phyloP scores from a whole-genome alignment of 2,888 invertebrate genomes.

The Meiosimyza platycephala region DNA sequence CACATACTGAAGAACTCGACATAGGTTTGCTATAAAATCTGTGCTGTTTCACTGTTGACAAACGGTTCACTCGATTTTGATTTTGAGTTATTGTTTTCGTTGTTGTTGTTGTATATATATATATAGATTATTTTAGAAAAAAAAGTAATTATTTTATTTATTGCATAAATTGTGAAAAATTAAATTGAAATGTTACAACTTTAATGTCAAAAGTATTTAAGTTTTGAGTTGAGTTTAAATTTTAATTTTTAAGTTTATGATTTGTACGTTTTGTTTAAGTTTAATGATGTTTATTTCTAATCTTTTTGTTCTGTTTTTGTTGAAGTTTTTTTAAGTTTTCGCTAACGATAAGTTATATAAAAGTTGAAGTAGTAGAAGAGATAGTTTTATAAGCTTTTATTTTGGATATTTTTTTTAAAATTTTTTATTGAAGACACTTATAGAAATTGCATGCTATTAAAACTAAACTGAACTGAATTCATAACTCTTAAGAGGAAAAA shows the following conservation, averaged over 20 bases:
- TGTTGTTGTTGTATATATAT: too few species aligned
- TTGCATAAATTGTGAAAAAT: background rate
- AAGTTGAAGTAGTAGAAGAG: constrained; percentile 34
- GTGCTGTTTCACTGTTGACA: constrained; percentile 3
- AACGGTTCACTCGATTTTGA: background rate
- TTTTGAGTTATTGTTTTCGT: too few species aligned
- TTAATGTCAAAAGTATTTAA: background rate
- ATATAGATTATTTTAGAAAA: background rate
- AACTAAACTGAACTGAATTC: constrained; percentile 40
- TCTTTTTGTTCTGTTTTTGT: constrained; percentile 38
- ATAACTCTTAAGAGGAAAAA: constrained; percentile 55
- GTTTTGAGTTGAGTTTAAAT: background rate
- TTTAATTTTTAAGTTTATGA: background rate
- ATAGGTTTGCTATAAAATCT: constrained; percentile 43
- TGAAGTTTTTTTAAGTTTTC: constrained; percentile 49
- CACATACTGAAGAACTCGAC: constrained; percentile 66
- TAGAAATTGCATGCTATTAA: constrained; percentile 62
- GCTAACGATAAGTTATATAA: constrained; percentile 36
- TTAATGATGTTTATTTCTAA: background rate
- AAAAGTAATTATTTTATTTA: background rate
- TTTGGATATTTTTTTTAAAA: constrained; percentile 2
- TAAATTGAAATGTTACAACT: background rate
- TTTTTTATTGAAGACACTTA: constrained; percentile 57
- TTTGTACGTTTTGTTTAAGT: background rate
- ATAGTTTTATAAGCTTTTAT: too few species aligned